Conservation (phyloP, 1,140 invertebrate genomes). For the Ceratina australensis region DNA sequence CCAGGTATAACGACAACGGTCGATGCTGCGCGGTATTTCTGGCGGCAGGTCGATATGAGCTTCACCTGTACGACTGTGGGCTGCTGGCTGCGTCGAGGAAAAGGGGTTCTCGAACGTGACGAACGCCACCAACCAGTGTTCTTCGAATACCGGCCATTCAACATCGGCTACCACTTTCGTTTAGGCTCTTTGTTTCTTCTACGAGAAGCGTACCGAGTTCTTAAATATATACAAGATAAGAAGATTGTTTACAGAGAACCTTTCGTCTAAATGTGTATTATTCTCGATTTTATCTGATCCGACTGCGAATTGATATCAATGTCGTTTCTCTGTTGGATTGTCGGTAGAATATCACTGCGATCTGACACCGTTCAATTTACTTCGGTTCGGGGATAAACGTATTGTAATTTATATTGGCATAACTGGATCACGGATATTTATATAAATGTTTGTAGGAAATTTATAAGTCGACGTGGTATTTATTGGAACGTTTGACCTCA, state of each 20-base stretch:
- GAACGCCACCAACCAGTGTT: conserved; percentile 28
- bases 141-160: conserved; percentile 11
- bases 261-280: background rate
- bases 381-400: too few species aligned
- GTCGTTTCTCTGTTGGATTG: background rate
- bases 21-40: conserved; percentile 80
- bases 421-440: too few species aligned
- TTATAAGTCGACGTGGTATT: too few species aligned
- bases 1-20: conserved; percentile 75
- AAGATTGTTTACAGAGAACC: too few species aligned
- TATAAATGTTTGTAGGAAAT: too few species aligned
- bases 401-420: too few species aligned
- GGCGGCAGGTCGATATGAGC: conserved; percentile 77
- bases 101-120: conserved; percentile 51
- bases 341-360: too few species aligned
- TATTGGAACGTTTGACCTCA: too few species aligned
- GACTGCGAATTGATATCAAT: background rate
- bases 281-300: background rate
- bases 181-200: background rate
- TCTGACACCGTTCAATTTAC: too few species aligned
- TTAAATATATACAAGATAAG: too few species aligned
- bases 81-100: conserved; percentile 52
- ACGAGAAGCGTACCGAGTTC: too few species aligned
- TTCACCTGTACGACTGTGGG: conserved; percentile 73
- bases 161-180: background rate